Base-by-base conservation (phyloP, 2,797 vertebrate genomes). In the Enteromius treurensis region DNA sequence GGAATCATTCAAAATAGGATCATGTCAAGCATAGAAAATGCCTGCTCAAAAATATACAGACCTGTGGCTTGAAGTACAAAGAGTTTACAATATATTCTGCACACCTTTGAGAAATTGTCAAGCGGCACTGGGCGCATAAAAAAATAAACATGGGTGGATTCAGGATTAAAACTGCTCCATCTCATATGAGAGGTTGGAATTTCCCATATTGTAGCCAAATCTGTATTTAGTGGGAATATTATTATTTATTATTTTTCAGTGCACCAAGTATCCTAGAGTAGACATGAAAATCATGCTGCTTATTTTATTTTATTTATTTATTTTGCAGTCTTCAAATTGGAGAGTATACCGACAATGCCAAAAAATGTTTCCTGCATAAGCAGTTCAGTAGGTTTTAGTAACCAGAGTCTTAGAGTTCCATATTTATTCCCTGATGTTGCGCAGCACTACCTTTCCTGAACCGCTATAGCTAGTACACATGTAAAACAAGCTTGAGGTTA, bases 1-100 rank as follows among this genome's bases (percentile, higher is more conserved):
- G 86, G 86, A 89, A 81, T 90, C 90, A 91, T 92, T 94, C 89
- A 91, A 88, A 93, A 91, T 81, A 90, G 92, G 90, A 93, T 91
- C 90, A 92, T 85, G 89, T 90, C 90, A 88, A 82, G 89, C 87
- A 80, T 85, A 89, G 89, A 60, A 34, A 90, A 90, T 82, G 7
- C 69, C 87, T 77, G 82, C 37, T 65, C 80, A 87, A 86, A 76
- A 91, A 86, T 62, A 89, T 62, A 86, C 88, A 89, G 86, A 88
- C 83, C 87, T 68, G 82, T 80, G 70, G 83, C 15, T 64, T 42
- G 15, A 73, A 47, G 51, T 58, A 58, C 55, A 29, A 4, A 69
- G 73, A 77, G 17, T 14, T 45, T 21, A 7, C 19, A 15, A 13
- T 67, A 77, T 34, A 55, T 55, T 67, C 7, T 0, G 0, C 76